Conservation (phyloP, 2,888 invertebrate species). For the Ophonus ardosiacus region DNA sequence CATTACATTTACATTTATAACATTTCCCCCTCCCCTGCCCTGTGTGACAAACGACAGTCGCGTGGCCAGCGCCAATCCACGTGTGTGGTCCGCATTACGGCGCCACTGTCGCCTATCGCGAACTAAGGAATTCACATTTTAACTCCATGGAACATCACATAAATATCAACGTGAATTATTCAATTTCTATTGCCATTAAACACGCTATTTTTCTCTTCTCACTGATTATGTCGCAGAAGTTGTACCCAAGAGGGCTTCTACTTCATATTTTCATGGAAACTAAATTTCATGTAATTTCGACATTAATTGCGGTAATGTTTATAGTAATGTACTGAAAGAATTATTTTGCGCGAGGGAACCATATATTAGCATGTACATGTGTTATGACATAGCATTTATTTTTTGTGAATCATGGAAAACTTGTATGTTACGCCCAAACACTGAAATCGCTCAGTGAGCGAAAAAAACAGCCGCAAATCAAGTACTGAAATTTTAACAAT, state of each 20-base stretch:
- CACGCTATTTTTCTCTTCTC: slow-evolving; percentile 57
- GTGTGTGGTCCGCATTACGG: slow-evolving; percentile 68
- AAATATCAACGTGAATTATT: slow-evolving; percentile 63
- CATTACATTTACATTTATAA: slow-evolving; percentile 56
- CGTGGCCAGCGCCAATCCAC: slow-evolving; percentile 67
- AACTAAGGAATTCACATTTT: slow-evolving; percentile 63
- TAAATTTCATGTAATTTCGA: slow-evolving; percentile 33
- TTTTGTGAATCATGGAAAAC: no score
- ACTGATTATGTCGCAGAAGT: slow-evolving; percentile 48
- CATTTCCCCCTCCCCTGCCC: slow-evolving; percentile 20
- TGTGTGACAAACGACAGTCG: slow-evolving; percentile 64
- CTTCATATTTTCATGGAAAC: slow-evolving; percentile 44
- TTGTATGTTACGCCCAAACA: no score
- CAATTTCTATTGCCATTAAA: slow-evolving; percentile 63
- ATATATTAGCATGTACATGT: neutral
- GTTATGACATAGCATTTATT: no score
- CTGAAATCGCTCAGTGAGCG: no score
- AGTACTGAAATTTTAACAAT: no score
- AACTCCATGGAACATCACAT: slow-evolving; percentile 62
- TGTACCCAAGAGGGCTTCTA: slow-evolving; percentile 2
- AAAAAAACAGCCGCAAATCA: no score
- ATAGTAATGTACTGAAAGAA: slow-evolving; percentile 11
- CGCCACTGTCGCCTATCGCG: slow-evolving; percentile 58
- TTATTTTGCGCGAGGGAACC: neutral
- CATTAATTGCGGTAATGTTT: slow-evolving; percentile 43